phyloP scores from a whole-genome alignment of 2,888 invertebrate genomes.

The Cistogaster globosa region DNA sequence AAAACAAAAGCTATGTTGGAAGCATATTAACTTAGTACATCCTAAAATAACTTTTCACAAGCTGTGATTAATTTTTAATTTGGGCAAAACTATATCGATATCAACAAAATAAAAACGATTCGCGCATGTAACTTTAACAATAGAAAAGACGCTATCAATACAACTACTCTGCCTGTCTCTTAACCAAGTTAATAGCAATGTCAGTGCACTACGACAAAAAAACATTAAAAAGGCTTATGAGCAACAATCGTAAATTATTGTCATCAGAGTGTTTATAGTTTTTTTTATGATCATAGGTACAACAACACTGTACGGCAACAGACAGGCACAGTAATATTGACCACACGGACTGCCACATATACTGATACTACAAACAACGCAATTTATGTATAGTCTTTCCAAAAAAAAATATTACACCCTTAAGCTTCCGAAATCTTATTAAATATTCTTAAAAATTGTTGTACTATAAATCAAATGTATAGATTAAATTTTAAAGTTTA shows the following conservation, averaged over 20 bases:
- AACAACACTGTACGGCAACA: too few relatives aligned
- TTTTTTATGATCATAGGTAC: constrained; percentile 34
- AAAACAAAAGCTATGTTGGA: neutral
- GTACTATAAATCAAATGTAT: too few relatives aligned
- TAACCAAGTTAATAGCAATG: constrained; percentile 40
- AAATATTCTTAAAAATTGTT: too few relatives aligned
- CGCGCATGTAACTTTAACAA: constrained; percentile 50
- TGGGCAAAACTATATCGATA: neutral
- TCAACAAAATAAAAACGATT: constrained; percentile 9
- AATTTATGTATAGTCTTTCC: too few relatives aligned
- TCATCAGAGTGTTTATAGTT: constrained; percentile 34
- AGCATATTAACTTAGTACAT: too few relatives aligned
- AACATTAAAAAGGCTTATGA: constrained; percentile 22
- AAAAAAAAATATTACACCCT: too few relatives aligned
- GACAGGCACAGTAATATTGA: constrained; percentile 12
- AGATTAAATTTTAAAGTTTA: too few relatives aligned
- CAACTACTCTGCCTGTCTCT: constrained; percentile 42
- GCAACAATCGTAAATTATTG: constrained; percentile 54
- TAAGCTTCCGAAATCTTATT: too few relatives aligned
- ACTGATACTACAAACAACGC: neutral
- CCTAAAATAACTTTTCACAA: too few relatives aligned
- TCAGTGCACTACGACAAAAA: constrained; percentile 56
- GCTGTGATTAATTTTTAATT: too few relatives aligned
- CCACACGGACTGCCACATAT: neutral
- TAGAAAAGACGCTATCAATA: constrained; percentile 49